Conservation (phyloP, 2,113 vertebrate genomes). For the Halcyon malimbica region DNA sequence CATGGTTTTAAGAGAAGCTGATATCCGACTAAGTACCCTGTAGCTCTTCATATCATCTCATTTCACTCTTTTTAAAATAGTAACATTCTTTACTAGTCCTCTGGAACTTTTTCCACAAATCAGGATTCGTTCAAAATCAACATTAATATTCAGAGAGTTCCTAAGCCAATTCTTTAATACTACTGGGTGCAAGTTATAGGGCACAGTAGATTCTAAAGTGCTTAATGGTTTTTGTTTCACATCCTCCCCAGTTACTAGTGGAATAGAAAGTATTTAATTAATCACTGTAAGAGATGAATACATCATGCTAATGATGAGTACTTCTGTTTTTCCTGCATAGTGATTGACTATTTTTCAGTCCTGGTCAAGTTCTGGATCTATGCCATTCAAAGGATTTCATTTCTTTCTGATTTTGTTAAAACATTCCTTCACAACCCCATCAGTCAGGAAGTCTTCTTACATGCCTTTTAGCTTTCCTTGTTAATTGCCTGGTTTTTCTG, state of each 20-base stretch:
- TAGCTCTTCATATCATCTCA: not conserved
- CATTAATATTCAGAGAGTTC: slow-evolving; percentile 46
- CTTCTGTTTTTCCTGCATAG: slow-evolving; percentile 61
- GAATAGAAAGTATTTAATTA: slow-evolving; percentile 63
- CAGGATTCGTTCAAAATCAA: slow-evolving; percentile 20
- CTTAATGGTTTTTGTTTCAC: slow-evolving; percentile 64
- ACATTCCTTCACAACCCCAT: not conserved
- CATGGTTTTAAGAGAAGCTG: not conserved
- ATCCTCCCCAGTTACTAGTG: slow-evolving; percentile 47
- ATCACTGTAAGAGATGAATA: slow-evolving; percentile 53
- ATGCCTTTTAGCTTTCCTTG: slow-evolving; percentile 4
- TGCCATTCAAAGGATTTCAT: slow-evolving; percentile 55
- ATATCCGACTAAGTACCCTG: not conserved
- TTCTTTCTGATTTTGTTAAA: slow-evolving; percentile 61
- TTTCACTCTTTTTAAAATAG: not conserved
- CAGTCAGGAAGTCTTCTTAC: not conserved
- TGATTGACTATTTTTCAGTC: slow-evolving; percentile 56
- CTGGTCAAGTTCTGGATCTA: slow-evolving; percentile 43
- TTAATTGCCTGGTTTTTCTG: not conserved
- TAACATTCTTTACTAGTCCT: not conserved
- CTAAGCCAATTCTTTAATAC: slow-evolving; percentile 47
- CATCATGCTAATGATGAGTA: slow-evolving; percentile 52
- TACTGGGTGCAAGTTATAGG: slow-evolving; percentile 4
- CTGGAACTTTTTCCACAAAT: not conserved
- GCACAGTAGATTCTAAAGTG: slow-evolving; percentile 44